Evolutionary conservation across 2,888 invertebrate genomes (phyloP), one percentile per base, ranked within the genome.

Genomic region (Drosophila anceps): DNA sequence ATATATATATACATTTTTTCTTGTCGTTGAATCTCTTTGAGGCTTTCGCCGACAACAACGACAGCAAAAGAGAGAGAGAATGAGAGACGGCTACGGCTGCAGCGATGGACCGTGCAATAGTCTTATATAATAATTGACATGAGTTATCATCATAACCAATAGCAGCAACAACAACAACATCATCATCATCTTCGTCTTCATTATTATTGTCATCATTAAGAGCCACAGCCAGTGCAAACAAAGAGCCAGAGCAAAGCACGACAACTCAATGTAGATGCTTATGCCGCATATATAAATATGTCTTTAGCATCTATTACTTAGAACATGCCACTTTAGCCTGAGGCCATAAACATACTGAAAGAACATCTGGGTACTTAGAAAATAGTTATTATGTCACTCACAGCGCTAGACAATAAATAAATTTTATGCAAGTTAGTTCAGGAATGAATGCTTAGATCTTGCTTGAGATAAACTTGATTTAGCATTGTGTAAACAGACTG

Each of bases 61-160:
- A 44, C 13, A 13, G 27, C 4, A 15, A 46, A 9, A 46, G 27
- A n/a, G 27, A 29, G 27, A 46, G 18, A 51, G 54, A 10, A 10
- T 15, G 8, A 10, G n/a, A 29, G 18, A 51, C 37, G 1, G 5
- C 31, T 59, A 12, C 43, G 20, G 44, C 35, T 35, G 4, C 37
- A 51, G 35, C 67, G 48, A 39, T 74, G 73, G 53, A 67, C 61
- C 55, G 48, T 59, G 69, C 62, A 67, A 61, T 50, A 64, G 61
- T 82, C 73, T 84, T 84, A 84, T 76, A 84, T 84, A 84, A 84
- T 82, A 84, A 76, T 84, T 84, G 74, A 75, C 88, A 82, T 87
- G 82, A 88, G 85, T 88, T 82, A 85, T 85, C 70, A 79, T 73
- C 59, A 73, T 69, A 57, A 75, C 71, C 41, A 70, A 46, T 60